Evolutionary conservation across 2,113 vertebrate species (phyloP).

Genomic region (Theristicus caerulescens): DNA sequence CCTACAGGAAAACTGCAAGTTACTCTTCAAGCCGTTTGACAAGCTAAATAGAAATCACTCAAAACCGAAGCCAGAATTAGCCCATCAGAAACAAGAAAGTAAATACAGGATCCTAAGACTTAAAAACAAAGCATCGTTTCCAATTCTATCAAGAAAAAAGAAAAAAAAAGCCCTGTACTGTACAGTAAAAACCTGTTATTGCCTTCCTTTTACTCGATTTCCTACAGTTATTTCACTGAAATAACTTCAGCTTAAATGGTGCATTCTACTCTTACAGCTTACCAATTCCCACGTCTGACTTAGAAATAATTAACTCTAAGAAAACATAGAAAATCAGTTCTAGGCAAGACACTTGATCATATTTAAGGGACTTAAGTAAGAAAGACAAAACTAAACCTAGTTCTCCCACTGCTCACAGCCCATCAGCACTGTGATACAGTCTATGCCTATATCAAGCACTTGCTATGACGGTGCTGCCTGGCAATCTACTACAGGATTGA

Average conservation of each 20-base stretch:
- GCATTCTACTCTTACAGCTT: background rate
- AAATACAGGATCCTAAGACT: background rate
- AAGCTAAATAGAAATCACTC: background rate
- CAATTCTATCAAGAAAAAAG: background rate
- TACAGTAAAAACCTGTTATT: background rate
- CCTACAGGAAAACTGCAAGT: slow-evolving; percentile 68
- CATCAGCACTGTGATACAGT: too few species aligned
- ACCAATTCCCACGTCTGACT: background rate
- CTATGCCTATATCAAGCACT: background rate
- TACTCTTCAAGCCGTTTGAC: background rate
- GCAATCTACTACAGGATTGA: background rate
- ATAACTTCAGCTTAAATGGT: background rate
- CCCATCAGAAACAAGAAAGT: background rate
- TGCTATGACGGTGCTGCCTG: background rate
- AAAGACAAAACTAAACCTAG: background rate
- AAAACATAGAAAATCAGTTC: background rate
- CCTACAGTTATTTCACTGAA: background rate
- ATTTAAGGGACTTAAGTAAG: too few species aligned
- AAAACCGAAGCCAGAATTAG: background rate
- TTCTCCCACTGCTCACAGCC: too few species aligned
- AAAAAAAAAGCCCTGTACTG: too few species aligned
- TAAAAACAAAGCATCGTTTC: background rate
- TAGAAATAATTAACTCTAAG: background rate
- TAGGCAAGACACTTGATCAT: background rate
- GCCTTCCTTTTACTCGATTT: background rate